Conservation (phyloP, 2,888 invertebrate genomes). For the Apamea monoglypha region DNA sequence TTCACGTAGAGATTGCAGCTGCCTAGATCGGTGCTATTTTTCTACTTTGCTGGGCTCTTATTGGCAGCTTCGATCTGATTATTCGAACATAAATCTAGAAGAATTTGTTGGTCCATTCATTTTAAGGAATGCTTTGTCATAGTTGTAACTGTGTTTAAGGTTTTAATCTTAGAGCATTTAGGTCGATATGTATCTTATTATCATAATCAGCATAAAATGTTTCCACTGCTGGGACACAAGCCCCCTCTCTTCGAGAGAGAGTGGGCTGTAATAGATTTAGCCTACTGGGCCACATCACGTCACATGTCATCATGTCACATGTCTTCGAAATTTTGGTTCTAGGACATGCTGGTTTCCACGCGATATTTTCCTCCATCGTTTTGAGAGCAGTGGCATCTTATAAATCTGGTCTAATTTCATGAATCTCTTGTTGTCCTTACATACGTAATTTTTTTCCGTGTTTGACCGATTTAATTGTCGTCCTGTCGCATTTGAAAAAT, state of each 20-base stretch:
- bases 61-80: constrained; percentile 13
- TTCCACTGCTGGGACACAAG: neutral
- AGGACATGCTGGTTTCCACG: no score
- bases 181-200: neutral
- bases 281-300: no score
- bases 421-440: neutral
- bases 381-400: neutral
- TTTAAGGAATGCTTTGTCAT: neutral
- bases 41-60: constrained; percentile 32
- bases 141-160: neutral
- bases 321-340: no score
- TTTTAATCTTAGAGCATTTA: neutral
- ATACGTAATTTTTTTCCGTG: neutral
- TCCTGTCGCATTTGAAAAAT: neutral
- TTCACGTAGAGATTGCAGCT: constrained; percentile 56
- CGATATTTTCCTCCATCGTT: no score
- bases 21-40: constrained; percentile 34
- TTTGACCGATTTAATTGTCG: neutral
- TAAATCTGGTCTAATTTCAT: neutral
- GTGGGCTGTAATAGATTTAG: neutral
- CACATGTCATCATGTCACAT: no score
- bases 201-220: neutral
- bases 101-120: constrained; percentile 6
- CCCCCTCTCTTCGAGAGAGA: neutral
- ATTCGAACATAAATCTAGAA: constrained; percentile 1